Evolutionary conservation across 2,797 vertebrate species (phyloP).

Genomic region (Helicolenus hilgendorfi): DNA sequence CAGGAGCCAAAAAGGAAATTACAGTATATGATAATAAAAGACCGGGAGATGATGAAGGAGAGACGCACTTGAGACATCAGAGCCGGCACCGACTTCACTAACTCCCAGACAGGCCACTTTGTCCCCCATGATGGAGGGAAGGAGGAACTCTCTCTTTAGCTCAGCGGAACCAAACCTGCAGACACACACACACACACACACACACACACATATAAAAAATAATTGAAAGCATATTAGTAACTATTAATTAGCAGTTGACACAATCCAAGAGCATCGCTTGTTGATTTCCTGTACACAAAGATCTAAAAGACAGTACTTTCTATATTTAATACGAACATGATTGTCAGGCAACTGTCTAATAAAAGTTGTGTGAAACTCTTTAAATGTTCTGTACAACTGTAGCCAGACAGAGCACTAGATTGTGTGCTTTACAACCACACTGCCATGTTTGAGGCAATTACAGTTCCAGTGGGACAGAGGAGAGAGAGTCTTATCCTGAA

Average conservation of each 20-base stretch:
- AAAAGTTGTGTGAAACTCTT: not conserved
- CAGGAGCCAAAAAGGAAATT: not conserved
- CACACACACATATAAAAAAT: too few relatives aligned
- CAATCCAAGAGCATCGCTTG: not conserved
- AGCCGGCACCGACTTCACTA: conserved; percentile 92
- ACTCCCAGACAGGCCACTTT: conserved; percentile 93
- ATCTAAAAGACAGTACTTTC: not conserved
- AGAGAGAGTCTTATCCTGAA: conserved; percentile 2
- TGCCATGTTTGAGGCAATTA: conserved; percentile 34
- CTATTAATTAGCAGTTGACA: not conserved
- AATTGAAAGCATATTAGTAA: not conserved
- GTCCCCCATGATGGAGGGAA: conserved; percentile 91
- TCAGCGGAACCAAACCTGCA: conserved; percentile 92
- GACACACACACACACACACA: not conserved
- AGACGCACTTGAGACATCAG: conserved; percentile 93
- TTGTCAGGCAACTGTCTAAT: not conserved
- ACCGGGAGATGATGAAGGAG: not conserved
- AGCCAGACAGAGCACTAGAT: not conserved
- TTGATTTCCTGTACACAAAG: not conserved
- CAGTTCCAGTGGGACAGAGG: conserved; percentile 35
- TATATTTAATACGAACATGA: not conserved
- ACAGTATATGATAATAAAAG: not conserved
- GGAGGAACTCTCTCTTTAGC: conserved; percentile 91
- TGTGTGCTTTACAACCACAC: conserved; percentile 18
- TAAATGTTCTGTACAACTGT: not conserved